Percentiles rank a stretch among this genome's conserved stretches.
Evolutionary conservation across 2,888 invertebrate species (phyloP).

Genomic region (Phania funesta): DNA sequence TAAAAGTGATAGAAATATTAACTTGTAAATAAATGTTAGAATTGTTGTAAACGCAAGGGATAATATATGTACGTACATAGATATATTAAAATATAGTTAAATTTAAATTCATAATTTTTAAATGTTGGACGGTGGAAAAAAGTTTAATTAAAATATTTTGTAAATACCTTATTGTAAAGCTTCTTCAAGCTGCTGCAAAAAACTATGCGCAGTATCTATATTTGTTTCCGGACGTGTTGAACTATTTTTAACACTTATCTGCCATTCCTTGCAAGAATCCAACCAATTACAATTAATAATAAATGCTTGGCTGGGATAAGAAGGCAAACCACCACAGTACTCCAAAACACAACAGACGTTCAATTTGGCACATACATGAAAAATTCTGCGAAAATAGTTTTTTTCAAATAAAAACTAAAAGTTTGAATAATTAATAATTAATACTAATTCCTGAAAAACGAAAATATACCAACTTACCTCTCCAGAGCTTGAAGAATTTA

Average conservation of each 20-base stretch:
- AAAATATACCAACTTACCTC: constrained; percentile 11
- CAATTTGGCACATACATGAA: constrained; percentile 38
- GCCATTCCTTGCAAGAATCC: constrained; percentile 16
- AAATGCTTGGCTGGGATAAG: constrained; percentile 13
- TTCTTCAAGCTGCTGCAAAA: constrained; percentile 28
- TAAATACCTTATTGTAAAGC: constrained; percentile 33
- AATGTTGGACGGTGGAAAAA: too few species aligned
- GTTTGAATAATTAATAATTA: background rate
- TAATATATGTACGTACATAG: too few species aligned
- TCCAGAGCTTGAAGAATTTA: background rate
- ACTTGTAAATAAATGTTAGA: background rate
- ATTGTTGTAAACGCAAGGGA: background rate
- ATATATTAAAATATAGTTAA: too few species aligned
- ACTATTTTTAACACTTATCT: constrained; percentile 14
- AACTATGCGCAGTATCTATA: background rate
- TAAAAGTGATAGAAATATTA: background rate
- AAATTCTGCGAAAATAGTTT: constrained; percentile 53
- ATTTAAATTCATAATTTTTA: too few species aligned
- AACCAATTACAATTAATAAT: constrained; percentile 26
- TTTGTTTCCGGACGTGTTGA: background rate
- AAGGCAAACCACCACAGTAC: constrained; percentile 37
- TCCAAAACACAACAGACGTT: constrained; percentile 55
- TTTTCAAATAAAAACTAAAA: constrained; percentile 35
- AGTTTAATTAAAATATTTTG: background rate
- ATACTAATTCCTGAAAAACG: background rate